Conservation (phyloP, 2,797 vertebrate species). For the Caiman crocodilus region DNA sequence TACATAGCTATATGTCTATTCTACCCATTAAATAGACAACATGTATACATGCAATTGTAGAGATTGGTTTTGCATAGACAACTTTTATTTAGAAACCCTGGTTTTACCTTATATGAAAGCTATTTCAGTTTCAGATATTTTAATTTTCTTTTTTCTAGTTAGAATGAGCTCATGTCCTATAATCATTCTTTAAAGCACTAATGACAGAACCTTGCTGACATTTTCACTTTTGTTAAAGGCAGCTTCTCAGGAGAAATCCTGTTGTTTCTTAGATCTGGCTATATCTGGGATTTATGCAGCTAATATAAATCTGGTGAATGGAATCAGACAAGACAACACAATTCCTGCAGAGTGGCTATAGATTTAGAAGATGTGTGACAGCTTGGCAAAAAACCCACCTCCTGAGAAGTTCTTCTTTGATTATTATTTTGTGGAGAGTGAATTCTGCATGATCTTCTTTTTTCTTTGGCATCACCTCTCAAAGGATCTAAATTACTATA, state of each 20-base stretch:
- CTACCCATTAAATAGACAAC: neutral
- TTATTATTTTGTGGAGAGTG: neutral
- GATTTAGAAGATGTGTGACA: neutral
- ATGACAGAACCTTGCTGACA: neutral
- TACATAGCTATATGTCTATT: neutral
- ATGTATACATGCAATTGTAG: neutral
- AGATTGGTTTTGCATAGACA: neutral
- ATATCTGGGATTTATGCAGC: neutral
- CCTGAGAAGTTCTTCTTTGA: neutral
- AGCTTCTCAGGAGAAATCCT: neutral
- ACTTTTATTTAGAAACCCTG: neutral
- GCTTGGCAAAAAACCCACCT: neutral
- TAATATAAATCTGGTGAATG: slow-evolving; percentile 8
- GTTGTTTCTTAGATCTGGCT: neutral
- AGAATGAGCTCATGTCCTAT: neutral
- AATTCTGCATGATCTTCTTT: neutral
- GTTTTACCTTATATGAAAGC: neutral
- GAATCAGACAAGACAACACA: neutral
- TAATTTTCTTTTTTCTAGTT: neutral
- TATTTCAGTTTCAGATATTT: neutral
- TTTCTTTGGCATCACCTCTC: rapidly evolving
- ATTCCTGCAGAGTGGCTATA: neutral
- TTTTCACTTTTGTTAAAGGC: neutral
- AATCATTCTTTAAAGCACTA: neutral
- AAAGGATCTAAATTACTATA: neutral